Base-by-base conservation (phyloP, 2,113 vertebrate genomes). In the Entelurus aequoreus region DNA sequence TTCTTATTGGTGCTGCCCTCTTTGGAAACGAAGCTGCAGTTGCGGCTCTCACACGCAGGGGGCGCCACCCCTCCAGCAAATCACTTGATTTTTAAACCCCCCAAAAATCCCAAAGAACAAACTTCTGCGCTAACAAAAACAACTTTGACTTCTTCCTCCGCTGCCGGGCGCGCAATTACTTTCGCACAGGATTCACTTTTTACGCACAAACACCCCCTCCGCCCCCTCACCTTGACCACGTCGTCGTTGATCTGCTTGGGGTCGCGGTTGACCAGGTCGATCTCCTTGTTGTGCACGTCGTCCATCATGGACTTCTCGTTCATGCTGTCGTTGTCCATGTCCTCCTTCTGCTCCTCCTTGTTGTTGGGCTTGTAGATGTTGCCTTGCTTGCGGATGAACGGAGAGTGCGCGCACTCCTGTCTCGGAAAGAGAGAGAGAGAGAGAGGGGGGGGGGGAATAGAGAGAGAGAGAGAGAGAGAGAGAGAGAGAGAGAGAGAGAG, bases 361-460 rank as follows among this genome's bases (percentile, higher is more conserved):
- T 99, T 99, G 86, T 99, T 95, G 49, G 97, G 97, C 74, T 97
- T 98, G 89, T 98, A 98, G 79, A 99, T 99, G 88, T 99, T 99
- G 75, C 97, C 97, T 86, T 98, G 93, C 68, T 98, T 94, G 85
- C 96, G 87, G 80, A 94, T 87, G 86, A 96, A 95, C 50, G 92
- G 92, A 8, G 95, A 89, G 67, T 96, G 94, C 60, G 92, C 78
- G 87, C 94, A 94, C 79, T 93, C 94, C 96, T 98, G 90, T 62
- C 13, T 28, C 28, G 28, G 28, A 28, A 28, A 67, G 71, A 46
- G 42, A 49, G 75, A 71, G 72, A 59, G 70, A 59, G 77, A 78
- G 36, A 42, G 47, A 71, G 49, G 60, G 54, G 54, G 72, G 60
- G 78, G 71, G 75, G 52, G 66, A 4, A 58, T 66, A 50, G 60